Percentiles rank a stretch among this genome's conserved stretches.
Conservation (phyloP, 2,113 vertebrate species). For the Thinocorus orbignyianus region DNA sequence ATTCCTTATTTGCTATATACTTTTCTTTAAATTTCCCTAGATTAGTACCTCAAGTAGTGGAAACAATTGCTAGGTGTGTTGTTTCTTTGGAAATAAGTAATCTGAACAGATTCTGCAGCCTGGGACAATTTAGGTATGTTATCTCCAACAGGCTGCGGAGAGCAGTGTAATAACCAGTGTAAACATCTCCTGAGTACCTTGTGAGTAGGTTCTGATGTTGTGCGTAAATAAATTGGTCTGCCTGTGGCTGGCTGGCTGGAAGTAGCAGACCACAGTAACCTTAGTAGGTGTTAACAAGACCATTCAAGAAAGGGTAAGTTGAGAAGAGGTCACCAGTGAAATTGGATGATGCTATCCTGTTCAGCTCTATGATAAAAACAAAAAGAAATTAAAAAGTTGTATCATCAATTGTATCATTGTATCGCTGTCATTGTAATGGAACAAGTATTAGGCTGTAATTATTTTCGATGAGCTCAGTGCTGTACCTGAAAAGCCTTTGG, state of each 20-base stretch:
- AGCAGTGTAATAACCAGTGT: not conserved
- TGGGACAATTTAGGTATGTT: not conserved
- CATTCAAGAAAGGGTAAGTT: not conserved
- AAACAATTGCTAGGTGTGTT: not conserved
- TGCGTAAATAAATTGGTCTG: not conserved
- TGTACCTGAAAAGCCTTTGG: not conserved
- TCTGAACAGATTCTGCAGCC: not conserved
- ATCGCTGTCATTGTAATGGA: not conserved
- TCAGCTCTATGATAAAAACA: not conserved
- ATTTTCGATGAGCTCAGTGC: not conserved
- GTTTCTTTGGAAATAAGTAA: not conserved
- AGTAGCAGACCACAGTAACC: not conserved
- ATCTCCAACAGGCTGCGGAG: not conserved
- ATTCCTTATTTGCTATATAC: not conserved
- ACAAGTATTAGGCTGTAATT: not conserved
- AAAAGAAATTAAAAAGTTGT: too few relatives aligned
- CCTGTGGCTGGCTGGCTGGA: not conserved
- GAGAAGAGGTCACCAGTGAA: not conserved
- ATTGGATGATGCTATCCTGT: not conserved
- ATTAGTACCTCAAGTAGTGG: not conserved
- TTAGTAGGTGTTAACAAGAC: not conserved
- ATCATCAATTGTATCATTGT: not conserved
- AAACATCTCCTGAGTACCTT: not conserved
- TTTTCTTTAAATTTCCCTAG: not conserved
- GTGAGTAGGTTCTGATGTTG: not conserved